Conservation (phyloP, 92 coral and sea anemone genomes). For the Epizoanthus stellaris region DNA sequence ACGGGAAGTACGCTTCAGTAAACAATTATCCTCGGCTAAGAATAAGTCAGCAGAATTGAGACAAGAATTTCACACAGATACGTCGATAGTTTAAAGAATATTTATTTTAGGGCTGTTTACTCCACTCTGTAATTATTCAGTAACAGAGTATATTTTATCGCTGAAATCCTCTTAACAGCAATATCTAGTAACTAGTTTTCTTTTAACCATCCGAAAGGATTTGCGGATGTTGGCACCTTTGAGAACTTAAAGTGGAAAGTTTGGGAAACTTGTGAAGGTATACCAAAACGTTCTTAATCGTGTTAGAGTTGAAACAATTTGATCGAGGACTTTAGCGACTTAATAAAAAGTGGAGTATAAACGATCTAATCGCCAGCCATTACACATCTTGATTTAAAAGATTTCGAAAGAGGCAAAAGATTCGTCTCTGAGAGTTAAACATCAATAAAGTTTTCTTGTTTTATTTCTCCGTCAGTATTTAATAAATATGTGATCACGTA, state of each 20-base stretch:
- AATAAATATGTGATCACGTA: slow-evolving; percentile 41
- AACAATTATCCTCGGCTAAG: slow-evolving; percentile 21
- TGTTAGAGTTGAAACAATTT: neutral
- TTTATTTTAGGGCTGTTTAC: slow-evolving; percentile 30
- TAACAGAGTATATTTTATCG: slow-evolving; percentile 19
- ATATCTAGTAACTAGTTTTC: neutral
- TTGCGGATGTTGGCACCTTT: neutral
- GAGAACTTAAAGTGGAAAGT: neutral
- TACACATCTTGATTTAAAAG: slow-evolving; percentile 15
- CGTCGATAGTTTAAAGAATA: neutral
- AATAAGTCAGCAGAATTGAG: slow-evolving; percentile 1
- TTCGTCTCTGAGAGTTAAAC: slow-evolving; percentile 8
- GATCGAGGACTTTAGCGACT: neutral
- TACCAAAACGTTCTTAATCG: neutral
- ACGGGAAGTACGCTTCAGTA: neutral
- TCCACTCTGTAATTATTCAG: slow-evolving; percentile 25
- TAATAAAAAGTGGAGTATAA: neutral
- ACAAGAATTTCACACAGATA: slow-evolving; percentile 4
- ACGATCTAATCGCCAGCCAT: slow-evolving; percentile 26
- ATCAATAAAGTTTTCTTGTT: slow-evolving; percentile 15
- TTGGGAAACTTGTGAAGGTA: slow-evolving; percentile 19
- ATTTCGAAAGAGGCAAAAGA: slow-evolving; percentile 4
- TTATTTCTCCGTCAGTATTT: slow-evolving; percentile 25
- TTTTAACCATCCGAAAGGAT: neutral
- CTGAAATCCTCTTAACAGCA: slow-evolving; percentile 5